These are phyloP conservation scores for Thalassoma bifasciatum DNA, from an alignment of 2,113 vertebrate genomes.

Conservation along the genomic window DNA sequence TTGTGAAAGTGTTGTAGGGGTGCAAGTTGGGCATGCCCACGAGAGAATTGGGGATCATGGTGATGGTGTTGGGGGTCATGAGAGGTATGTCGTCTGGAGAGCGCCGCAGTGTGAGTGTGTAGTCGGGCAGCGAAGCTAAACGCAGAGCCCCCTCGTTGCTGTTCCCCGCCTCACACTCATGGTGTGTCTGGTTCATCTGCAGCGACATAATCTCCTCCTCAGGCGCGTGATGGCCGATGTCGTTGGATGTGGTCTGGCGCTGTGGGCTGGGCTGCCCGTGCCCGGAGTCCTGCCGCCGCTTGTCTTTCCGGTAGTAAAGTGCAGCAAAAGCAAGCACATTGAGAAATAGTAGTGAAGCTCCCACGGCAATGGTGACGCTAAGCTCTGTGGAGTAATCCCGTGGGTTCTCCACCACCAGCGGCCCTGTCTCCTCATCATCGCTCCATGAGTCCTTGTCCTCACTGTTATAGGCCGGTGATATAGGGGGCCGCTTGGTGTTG, in stretches of 20 bases:
- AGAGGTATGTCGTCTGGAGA: conserved; percentile 98
- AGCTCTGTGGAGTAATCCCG: conserved; percentile 98
- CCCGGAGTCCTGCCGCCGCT: conserved; percentile 93
- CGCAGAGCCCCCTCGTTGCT: conserved; percentile 87
- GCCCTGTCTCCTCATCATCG: conserved; percentile 88
- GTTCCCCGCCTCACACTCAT: conserved; percentile 89
- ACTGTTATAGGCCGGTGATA: conserved; percentile 94
- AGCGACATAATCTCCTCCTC: conserved; percentile 97
- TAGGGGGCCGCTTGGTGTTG: conserved; percentile 95
- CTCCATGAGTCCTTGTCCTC: conserved; percentile 92
- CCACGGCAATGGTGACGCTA: conserved; percentile 97
- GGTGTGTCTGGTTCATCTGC: conserved; percentile 95
- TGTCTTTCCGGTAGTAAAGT: conserved; percentile 99
- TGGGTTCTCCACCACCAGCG: conserved; percentile 92
- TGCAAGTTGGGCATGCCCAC: conserved; percentile 98
- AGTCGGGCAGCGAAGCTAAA: conserved; percentile 93
- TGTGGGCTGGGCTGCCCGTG: conserved; percentile 93
- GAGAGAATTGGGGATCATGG: conserved; percentile 99
- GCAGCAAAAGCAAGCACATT: conserved; percentile 97
- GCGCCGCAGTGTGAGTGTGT: conserved; percentile 95
- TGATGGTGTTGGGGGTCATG: conserved; percentile 99
- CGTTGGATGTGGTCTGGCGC: conserved; percentile 86
- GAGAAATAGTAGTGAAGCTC: conserved; percentile 97
- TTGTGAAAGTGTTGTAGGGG: conserved; percentile 97
- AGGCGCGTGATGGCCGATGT: conserved; percentile 89